Base-by-base conservation (phyloP, 2,888 invertebrate species). In the Mystacides longicornis region DNA sequence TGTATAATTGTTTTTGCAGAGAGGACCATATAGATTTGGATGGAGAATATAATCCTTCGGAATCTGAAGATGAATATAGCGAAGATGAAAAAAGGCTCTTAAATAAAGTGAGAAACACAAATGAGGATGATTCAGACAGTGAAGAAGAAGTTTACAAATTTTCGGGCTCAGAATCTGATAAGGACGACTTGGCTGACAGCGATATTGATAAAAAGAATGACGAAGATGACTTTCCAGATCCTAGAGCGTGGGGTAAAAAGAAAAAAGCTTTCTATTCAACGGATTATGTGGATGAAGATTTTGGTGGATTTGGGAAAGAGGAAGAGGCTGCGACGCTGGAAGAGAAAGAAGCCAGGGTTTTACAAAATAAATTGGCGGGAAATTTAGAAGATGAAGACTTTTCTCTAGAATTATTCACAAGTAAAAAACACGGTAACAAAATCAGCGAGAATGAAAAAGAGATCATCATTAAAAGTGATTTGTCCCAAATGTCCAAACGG, bases 221-320 rank as follows among this genome's bases (percentile, higher is more conserved):
- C 59, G 77, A 79, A 22, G 82, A 83, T 67, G 81, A 84, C 65
- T 73, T 92, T 60, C 91, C 91, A 0, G 82, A 91, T 69, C 78
- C 83, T 2, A 86, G 87, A 71, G 92, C 93, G 19, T 95, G 95
- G 95, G 95, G 95, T 47, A 86, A 83, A 66, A 86, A 85, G 62
- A 88, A 87, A 64, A 80, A 76, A 56, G 78, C 81, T 31, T 96
- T 83, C 69, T 94, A 93, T 72, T 83, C 87, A 51, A 89, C 93
- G 0, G 93, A 94, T 74, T 93, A 89, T 71, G 85, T 92, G 16
- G 94, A 94, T 75, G 82, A 86, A 64, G 93, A 93, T 71, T 91
- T 87, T 75, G 82, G 86, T 47, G 85, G 86, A 62, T 77, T 74
- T 66, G 84, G 82, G 37, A 79, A 79, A 63, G 85, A 87, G 65